Percentiles rank a stretch among this genome's conserved stretches.
Evolutionary conservation across 1,140 invertebrate species (phyloP).

Genomic region (Macrotrachela quadricornifera): DNA sequence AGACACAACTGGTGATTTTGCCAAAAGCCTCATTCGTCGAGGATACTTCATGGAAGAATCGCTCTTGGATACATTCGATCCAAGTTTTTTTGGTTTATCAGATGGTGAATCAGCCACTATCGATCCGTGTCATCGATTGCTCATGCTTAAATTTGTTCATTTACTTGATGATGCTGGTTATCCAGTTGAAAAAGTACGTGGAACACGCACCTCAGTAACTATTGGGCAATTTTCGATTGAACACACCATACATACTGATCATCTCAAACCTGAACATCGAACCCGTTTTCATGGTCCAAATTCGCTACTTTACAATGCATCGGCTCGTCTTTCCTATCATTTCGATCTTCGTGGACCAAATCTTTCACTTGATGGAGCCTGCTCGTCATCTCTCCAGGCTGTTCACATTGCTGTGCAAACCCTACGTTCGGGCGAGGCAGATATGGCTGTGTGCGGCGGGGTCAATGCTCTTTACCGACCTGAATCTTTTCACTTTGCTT

Average conservation of each 20-base stretch:
- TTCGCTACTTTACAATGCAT: neutral
- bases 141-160: no score
- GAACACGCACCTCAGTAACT: no score
- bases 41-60: no score
- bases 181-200: no score
- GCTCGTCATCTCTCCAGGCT: neutral
- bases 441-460: constrained; percentile 15
- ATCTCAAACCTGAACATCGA: no score
- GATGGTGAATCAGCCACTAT: neutral
- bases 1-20: no score
- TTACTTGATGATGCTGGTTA: no score
- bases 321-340: constrained; percentile 13
- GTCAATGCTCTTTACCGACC: constrained; percentile 15
- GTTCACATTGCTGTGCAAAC: neutral
- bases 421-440: constrained; percentile 11
- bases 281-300: no score
- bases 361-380: neutral
- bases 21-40: no score
- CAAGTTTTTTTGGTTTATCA: neutral
- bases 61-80: neutral
- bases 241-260: no score
- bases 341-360: constrained; percentile 10
- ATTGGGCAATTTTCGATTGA: no score
- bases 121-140: neutral
- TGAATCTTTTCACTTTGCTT: constrained; percentile 13